Conservation (phyloP, 2,888 invertebrate species). For the Phorcus lineatus region DNA sequence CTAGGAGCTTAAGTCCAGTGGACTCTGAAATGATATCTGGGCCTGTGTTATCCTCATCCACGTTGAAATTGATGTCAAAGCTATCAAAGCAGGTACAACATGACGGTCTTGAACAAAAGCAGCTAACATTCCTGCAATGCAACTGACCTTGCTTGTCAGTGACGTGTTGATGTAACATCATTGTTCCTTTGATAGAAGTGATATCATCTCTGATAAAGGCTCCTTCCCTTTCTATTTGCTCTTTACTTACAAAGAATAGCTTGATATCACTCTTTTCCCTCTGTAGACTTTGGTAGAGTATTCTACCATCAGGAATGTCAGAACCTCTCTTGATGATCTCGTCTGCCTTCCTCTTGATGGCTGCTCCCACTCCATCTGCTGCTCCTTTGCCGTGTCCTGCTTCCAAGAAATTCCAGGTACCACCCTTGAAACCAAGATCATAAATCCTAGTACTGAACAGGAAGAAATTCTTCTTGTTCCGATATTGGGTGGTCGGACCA, state of each 20-base stretch:
- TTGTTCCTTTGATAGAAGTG: background rate
- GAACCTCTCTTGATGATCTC: background rate
- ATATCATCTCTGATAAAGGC: background rate
- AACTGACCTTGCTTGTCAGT: too few relatives aligned
- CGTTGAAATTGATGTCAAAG: too few relatives aligned
- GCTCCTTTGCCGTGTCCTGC: slow-evolving; percentile 63
- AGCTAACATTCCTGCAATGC: too few relatives aligned
- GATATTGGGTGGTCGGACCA: slow-evolving; percentile 68
- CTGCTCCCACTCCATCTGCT: slow-evolving; percentile 61
- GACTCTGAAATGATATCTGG: too few relatives aligned
- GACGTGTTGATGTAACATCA: too few relatives aligned
- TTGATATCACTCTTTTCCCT: background rate
- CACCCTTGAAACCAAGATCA: background rate
- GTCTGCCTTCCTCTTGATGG: slow-evolving; percentile 45
- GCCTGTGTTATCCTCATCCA: too few relatives aligned
- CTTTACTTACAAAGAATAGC: background rate
- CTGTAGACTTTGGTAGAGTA: background rate
- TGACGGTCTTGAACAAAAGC: too few relatives aligned
- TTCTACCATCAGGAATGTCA: background rate
- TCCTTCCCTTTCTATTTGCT: background rate
- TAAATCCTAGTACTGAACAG: slow-evolving; percentile 34
- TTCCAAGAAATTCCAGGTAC: slow-evolving; percentile 65
- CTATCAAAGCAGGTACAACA: too few relatives aligned
- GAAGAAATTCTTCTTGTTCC: slow-evolving; percentile 71
- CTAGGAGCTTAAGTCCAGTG: too few relatives aligned